These are phyloP conservation scores for Setipinna tenuifilis DNA, from an alignment of 2,797 vertebrate genomes.

Conservation along the genomic window DNA sequence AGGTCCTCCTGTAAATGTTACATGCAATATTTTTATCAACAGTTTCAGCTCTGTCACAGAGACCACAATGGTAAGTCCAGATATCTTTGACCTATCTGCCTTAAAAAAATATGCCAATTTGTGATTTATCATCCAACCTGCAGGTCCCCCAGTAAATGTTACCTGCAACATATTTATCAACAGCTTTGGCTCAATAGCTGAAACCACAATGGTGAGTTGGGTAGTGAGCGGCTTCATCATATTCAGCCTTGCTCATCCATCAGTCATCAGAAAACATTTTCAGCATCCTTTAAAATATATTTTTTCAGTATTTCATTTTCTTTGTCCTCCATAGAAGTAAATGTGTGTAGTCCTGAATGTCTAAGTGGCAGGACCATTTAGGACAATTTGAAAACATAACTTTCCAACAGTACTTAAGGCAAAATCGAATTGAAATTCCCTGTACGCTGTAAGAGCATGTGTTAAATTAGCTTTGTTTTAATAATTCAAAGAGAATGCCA, in stretches of 20 bases:
- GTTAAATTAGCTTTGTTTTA: constrained; percentile 48
- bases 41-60: constrained; percentile 97
- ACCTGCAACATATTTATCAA: constrained; percentile 99
- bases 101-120: constrained; percentile 85
- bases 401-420: constrained; percentile 32
- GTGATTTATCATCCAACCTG: constrained; percentile 92
- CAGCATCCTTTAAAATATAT: constrained; percentile 12
- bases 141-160: constrained; percentile 99
- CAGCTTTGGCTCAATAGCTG: constrained; percentile 99
- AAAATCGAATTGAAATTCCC: constrained; percentile 43
- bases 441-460: constrained; percentile 34
- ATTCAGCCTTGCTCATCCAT: constrained; percentile 50
- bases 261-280: constrained; percentile 48
- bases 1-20: constrained; percentile 97
- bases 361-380: constrained; percentile 55
- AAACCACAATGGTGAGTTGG: constrained; percentile 98
- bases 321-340: constrained; percentile 34
- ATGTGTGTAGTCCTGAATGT: constrained; percentile 33
- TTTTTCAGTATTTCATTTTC: constrained; percentile 13
- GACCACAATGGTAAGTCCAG: constrained; percentile 94
- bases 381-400: neutral
- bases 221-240: constrained; percentile 76
- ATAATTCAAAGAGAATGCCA: constrained; percentile 58
- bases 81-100: constrained; percentile 74
- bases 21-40: constrained; percentile 99